Conservation (phyloP, 1,140 invertebrate species). For the Musca domestica region DNA sequence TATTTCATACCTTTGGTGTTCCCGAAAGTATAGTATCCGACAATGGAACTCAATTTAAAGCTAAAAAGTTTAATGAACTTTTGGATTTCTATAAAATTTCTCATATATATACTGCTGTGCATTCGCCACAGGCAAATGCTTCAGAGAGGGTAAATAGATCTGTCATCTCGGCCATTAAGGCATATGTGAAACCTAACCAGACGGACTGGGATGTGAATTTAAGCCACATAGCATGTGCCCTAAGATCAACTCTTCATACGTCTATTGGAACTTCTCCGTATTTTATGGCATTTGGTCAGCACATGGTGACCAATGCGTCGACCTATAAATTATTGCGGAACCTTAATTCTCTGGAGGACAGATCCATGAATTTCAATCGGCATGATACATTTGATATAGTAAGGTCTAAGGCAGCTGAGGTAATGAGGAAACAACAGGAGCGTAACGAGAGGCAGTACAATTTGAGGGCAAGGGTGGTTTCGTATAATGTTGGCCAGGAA, state of each 20-base stretch:
- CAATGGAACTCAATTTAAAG: too few species aligned
- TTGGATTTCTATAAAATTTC: too few species aligned
- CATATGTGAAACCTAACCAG: constrained; percentile 1
- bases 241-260: not conserved
- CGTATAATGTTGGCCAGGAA: not conserved
- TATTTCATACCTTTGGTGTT: not conserved
- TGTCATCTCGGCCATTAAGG: not conserved
- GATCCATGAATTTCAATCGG: not conserved
- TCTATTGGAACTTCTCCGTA: not conserved
- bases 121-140: constrained; percentile 23
- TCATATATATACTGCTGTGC: too few species aligned
- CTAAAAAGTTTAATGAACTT: too few species aligned
- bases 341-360: not conserved
- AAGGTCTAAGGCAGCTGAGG: not conserved
- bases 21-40: constrained; percentile 13
- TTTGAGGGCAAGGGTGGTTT: not conserved
- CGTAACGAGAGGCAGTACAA: not conserved
- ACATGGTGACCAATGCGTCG: not conserved
- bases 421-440: not conserved
- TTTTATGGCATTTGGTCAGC: not conserved
- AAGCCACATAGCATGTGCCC: not conserved
- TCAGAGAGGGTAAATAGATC: too few species aligned
- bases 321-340: not conserved
- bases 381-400: not conserved
- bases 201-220: constrained; percentile 4